Base-by-base conservation (phyloP, 2,797 vertebrate species). In the Leptoclinus maculatus region DNA sequence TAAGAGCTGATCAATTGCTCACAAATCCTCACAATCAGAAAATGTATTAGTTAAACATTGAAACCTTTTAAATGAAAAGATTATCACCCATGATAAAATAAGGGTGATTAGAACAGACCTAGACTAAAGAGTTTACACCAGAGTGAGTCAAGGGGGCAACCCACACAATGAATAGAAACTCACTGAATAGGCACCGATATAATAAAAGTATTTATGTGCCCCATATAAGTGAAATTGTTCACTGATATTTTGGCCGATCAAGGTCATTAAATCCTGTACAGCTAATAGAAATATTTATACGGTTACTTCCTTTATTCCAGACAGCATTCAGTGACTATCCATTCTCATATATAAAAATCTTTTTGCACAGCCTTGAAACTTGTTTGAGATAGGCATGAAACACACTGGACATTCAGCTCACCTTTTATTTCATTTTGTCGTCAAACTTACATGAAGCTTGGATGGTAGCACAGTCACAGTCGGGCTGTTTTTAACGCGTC, bases 391-490 rank as follows among this genome's bases (percentile, higher is more conserved):
- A 64, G 29, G 41, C 14, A 72, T 71, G 62, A 47, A 71, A 85
- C 74, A 77, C 34, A 56, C 6, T 29, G 41, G 70, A 66, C 47
- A 60, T 58, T 78, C 66, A 51, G 23, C 63, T 66, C 27, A 67
- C 36, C 39, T 60, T 77, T 32, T 25, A 58, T 76, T 83, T 62
- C 7, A 69, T 82, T 78, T 53, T 74, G 45, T 43, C 41, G 53
- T 73, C 72, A 70, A 43, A 68, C 43, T 69, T 25, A 74, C 83
- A 81, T 38, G 59, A 63, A 49, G 45, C 13, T 65, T 1, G 9
- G n/a, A 59, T n/a, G 27, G 53, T 4, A 39, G 66, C 13, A 5
- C 17, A 43, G 53, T 39, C 70, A 53, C 34, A 34, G 25, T 14
- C n/a, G 19, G 53, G 34, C 9, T 57, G 39, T 75, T 62, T 49